Percentiles rank a stretch among this genome's conserved stretches.
Conservation (phyloP, 2,888 invertebrate species). For the Chirona hameri region DNA sequence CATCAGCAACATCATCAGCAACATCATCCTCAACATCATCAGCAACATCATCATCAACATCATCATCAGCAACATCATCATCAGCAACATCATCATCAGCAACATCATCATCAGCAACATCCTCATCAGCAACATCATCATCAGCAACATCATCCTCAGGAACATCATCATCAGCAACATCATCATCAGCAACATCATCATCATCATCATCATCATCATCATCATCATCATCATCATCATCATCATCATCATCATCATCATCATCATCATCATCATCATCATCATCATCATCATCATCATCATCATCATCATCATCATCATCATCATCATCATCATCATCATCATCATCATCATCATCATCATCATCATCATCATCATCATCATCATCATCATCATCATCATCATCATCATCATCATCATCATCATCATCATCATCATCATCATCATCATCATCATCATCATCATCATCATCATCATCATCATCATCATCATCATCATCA, state of each 20-base stretch:
- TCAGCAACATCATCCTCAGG: too few relatives aligned
- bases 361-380: slow-evolving; percentile 12
- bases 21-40: too few relatives aligned
- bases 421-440: slow-evolving; percentile 22
- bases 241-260: slow-evolving; percentile 22
- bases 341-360: slow-evolving; percentile 10
- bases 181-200: too few relatives aligned
- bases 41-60: too few relatives aligned
- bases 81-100: too few relatives aligned
- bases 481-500: slow-evolving; percentile 22
- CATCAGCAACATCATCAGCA: too few relatives aligned
- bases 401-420: slow-evolving; percentile 22
- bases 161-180: too few relatives aligned
- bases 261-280: slow-evolving; percentile 22
- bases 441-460: slow-evolving; percentile 22
- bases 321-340: slow-evolving; percentile 10
- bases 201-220: too few relatives aligned
- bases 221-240: slow-evolving; percentile 22
- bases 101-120: too few relatives aligned
- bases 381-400: slow-evolving; percentile 22
- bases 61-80: too few relatives aligned
- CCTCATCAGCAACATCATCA: too few relatives aligned
- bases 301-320: slow-evolving; percentile 10
- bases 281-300: slow-evolving; percentile 22
- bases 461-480: slow-evolving; percentile 22